phyloP scores from a whole-genome alignment of 2,888 invertebrate species.

The Drosophila pseudotakahashii region DNA sequence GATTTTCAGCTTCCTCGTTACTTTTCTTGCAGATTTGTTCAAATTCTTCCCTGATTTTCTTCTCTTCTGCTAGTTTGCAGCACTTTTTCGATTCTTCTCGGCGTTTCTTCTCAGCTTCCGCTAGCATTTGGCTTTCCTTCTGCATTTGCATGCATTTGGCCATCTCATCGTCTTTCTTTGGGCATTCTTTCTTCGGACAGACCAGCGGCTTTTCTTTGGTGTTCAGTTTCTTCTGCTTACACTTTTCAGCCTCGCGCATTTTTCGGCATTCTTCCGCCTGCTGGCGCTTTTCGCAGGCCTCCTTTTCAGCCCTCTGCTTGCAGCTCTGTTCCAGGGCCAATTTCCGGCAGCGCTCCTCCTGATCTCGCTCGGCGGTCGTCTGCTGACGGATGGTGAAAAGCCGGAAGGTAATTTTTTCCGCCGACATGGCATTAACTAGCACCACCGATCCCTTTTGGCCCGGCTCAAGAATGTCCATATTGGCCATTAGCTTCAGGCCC shows the following conservation, averaged over 20 bases:
- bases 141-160: not conserved
- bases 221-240: not conserved
- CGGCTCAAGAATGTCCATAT: conserved; percentile 46
- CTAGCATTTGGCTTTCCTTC: not conserved
- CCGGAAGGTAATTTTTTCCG: conserved; percentile 52
- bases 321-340: conserved; percentile 10
- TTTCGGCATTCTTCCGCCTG: not conserved
- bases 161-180: not conserved
- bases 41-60: not conserved
- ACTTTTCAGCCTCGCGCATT: not conserved
- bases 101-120: not conserved
- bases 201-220: not conserved
- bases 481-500: conserved; percentile 40
- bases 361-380: conserved; percentile 10
- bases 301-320: conserved; percentile 4
- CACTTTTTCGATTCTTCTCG: not conserved
- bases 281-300: not conserved
- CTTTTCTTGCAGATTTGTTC: not conserved
- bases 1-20: not conserved
- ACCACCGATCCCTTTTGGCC: conserved; percentile 41
- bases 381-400: conserved; percentile 34
- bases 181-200: not conserved
- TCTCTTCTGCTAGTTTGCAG: not conserved
- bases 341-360: conserved; percentile 7
- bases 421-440: conserved; percentile 53